Evolutionary conservation across 2,888 invertebrate species (phyloP).

Genomic region (Noctua fimbriata): DNA sequence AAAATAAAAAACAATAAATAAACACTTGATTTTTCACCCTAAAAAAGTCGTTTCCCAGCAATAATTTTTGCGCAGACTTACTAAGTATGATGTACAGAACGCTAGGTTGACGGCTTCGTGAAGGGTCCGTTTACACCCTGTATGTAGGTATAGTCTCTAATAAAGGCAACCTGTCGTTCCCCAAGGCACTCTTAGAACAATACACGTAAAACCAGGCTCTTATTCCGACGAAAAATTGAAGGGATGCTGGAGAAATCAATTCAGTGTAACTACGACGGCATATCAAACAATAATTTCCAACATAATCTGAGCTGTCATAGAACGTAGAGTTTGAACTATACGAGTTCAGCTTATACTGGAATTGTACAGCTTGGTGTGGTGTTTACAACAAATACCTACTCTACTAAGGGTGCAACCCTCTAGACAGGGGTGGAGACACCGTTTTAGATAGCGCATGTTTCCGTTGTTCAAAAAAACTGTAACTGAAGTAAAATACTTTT

Average conservation of each 20-base stretch:
- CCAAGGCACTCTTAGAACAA: conserved; percentile 68
- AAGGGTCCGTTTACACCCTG: too few species aligned
- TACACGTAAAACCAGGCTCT: conserved; percentile 66
- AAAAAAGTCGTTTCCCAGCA: too few species aligned
- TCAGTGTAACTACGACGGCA: conserved; percentile 65
- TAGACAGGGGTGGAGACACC: conserved; percentile 73
- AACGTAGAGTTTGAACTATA: not conserved
- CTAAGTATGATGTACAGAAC: too few species aligned
- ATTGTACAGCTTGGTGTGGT: conserved; percentile 1
- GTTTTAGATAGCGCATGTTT: conserved; percentile 66
- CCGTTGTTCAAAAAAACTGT: conserved; percentile 62
- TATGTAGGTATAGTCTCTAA: conserved; percentile 21
- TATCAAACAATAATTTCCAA: not conserved
- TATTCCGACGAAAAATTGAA: conserved; percentile 61
- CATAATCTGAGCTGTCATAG: not conserved
- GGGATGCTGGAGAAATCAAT: conserved; percentile 82
- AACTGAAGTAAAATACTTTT: not conserved
- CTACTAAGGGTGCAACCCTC: conserved; percentile 74
- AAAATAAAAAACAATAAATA: too few species aligned
- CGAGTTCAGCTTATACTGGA: not conserved
- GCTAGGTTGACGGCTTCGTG: too few species aligned
- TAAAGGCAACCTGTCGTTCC: conserved; percentile 49
- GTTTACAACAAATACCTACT: conserved; percentile 68
- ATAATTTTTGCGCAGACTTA: too few species aligned
- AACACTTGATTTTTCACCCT: too few species aligned